Evolutionary conservation across 1,140 invertebrate genomes (phyloP).

Genomic region (Hylyphantes graminicola): DNA sequence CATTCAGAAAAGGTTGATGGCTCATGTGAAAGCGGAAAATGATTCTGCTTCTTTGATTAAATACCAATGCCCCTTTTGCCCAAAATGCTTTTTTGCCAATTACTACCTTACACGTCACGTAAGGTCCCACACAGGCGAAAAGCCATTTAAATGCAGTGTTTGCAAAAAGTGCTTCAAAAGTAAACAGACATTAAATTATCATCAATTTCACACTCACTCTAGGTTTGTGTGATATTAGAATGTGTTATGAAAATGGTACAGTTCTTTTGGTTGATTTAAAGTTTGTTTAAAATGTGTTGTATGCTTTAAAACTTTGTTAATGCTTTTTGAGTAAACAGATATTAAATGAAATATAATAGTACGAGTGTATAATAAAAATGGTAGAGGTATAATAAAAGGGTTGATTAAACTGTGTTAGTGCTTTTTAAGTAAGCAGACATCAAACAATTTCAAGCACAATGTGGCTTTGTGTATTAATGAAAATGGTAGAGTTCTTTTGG

Average conservation of each 20-base stretch:
- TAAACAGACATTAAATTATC: background rate
- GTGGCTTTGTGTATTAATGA: background rate
- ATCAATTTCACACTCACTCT: background rate
- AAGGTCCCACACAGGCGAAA: constrained; percentile 1
- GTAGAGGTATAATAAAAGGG: too few relatives aligned
- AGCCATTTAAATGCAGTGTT: background rate
- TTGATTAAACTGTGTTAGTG: too few relatives aligned
- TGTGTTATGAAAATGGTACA: background rate
- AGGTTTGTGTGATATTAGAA: background rate
- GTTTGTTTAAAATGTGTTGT: too few relatives aligned
- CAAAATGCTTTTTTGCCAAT: background rate
- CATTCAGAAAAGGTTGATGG: too few relatives aligned
- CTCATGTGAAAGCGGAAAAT: too few relatives aligned
- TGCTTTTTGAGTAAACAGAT: too few relatives aligned
- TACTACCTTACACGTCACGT: background rate
- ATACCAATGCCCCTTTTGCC: background rate
- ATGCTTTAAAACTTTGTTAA: too few relatives aligned
- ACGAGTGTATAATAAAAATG: too few relatives aligned
- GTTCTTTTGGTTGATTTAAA: background rate
- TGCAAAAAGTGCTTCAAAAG: background rate
- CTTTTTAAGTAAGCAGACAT: background rate
- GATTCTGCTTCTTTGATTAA: too few relatives aligned
- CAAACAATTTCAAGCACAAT: background rate
- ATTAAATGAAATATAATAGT: too few relatives aligned
- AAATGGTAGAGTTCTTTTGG: background rate